phyloP scores from a whole-genome alignment of 2,797 vertebrate genomes.

The Cuniculus paca region DNA sequence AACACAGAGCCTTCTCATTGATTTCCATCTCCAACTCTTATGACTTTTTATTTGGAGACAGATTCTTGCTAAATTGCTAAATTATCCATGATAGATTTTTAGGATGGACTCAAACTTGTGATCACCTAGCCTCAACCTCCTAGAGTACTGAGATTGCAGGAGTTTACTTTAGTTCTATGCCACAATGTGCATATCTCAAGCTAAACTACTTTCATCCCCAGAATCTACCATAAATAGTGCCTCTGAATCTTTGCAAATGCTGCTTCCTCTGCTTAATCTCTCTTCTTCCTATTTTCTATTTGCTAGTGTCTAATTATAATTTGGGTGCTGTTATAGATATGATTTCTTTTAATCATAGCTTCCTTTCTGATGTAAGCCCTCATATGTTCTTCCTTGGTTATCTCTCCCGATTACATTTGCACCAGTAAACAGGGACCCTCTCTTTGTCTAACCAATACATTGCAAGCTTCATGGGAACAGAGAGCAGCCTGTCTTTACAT shows the following conservation, averaged over 20 bases:
- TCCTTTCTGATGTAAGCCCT: background rate
- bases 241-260: background rate
- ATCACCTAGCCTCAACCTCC: background rate
- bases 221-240: background rate
- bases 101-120: background rate
- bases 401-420: background rate
- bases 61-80: background rate
- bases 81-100: background rate
- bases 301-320: background rate
- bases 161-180: background rate
- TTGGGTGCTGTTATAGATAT: background rate
- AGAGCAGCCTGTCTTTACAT: background rate
- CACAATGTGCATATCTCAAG: background rate
- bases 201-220: background rate
- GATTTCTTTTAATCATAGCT: background rate
- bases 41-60: background rate
- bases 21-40: background rate
- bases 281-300: background rate
- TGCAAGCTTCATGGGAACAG: background rate
- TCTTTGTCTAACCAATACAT: background rate
- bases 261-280: background rate
- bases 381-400: background rate
- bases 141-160: background rate
- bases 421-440: background rate
- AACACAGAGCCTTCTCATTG: background rate